These are phyloP conservation scores for Sciaenops ocellatus DNA, from an alignment of 2,797 vertebrate genomes.

Conservation along the genomic window DNA sequence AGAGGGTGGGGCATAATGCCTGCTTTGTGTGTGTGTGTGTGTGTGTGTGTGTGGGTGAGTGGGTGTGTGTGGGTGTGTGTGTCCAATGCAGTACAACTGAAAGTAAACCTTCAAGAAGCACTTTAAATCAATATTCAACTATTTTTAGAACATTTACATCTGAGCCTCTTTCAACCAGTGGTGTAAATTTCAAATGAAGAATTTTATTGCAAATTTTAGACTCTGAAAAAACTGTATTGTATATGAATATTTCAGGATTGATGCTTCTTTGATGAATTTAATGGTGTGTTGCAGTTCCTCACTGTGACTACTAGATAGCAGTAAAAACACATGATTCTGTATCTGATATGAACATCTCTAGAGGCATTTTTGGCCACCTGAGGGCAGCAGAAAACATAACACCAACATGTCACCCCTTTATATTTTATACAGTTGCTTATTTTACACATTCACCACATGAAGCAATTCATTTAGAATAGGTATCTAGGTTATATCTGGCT, in stretches of 20 bases:
- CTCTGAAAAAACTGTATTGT: background rate
- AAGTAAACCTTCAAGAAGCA: constrained; percentile 4
- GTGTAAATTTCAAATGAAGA: background rate
- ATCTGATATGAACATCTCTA: background rate
- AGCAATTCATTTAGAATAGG: background rate
- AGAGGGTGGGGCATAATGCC: constrained; percentile 45
- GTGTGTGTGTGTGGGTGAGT: constrained; percentile 28
- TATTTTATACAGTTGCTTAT: background rate
- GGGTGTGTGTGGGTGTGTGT: constrained; percentile 22
- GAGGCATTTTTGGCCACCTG: background rate
- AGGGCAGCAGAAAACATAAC: background rate
- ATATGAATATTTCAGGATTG: no score
- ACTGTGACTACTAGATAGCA: background rate
- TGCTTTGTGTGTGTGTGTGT: constrained; percentile 29
- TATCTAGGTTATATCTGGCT: background rate
- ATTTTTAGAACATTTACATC: background rate
- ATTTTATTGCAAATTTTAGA: background rate
- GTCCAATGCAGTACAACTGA: background rate
- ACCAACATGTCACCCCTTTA: no score
- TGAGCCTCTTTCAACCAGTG: background rate
- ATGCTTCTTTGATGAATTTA: background rate
- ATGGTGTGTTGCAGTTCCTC: background rate
- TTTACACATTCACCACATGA: background rate
- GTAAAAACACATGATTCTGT: background rate
- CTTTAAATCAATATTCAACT: background rate